These are phyloP conservation scores for Ophthalmolycus amberensis DNA, from an alignment of 2,113 vertebrate genomes.

Conservation along the genomic window DNA sequence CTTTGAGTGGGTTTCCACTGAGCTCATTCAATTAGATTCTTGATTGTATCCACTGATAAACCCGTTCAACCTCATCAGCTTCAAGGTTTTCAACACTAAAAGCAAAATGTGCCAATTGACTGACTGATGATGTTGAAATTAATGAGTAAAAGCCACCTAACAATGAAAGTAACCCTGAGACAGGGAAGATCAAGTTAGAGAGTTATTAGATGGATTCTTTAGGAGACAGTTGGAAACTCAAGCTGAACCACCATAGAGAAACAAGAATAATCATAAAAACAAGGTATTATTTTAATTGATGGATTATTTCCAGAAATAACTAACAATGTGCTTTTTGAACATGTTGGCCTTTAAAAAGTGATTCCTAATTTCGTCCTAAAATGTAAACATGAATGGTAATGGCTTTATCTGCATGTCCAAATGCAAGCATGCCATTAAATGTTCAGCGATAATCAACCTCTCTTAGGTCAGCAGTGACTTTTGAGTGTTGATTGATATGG, in stretches of 20 bases:
- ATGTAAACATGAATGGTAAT: background rate
- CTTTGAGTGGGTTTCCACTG: background rate
- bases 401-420: background rate
- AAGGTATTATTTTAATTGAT: background rate
- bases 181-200: background rate
- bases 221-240: background rate
- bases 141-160: background rate
- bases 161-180: background rate
- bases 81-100: background rate
- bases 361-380: background rate
- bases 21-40: background rate
- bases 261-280: background rate
- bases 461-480: background rate
- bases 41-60: constrained; percentile 21
- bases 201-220: background rate
- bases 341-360: background rate
- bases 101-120: background rate
- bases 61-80: constrained; percentile 4
- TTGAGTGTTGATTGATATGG: background rate
- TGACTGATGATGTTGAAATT: background rate
- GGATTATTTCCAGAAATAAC: background rate
- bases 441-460: background rate
- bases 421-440: background rate
- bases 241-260: background rate
- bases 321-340: background rate